Conservation (phyloP, 1,140 invertebrate genomes). For the Chlorops oryzae region DNA sequence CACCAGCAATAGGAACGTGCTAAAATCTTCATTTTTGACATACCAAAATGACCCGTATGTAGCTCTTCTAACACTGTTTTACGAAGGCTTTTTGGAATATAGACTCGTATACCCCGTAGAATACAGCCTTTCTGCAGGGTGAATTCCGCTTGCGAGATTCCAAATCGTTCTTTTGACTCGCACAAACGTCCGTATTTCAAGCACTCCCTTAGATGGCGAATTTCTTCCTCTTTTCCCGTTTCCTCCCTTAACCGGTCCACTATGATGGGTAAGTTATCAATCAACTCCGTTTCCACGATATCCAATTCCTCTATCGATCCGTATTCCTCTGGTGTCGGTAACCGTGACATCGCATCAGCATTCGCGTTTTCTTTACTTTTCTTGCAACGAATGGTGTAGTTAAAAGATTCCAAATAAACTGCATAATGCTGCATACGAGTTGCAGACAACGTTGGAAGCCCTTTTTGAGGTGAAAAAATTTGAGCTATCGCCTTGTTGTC, state of each 20-base stretch:
- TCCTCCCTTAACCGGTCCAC: not conserved
- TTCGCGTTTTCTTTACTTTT: not conserved
- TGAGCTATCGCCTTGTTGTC: conserved; percentile 50
- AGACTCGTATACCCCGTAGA: conserved; percentile 18
- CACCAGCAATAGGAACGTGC: conserved; percentile 47
- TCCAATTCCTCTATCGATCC: not conserved
- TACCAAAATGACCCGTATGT: conserved; percentile 45
- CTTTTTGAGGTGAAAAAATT: conserved; percentile 41
- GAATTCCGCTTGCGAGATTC: conserved; percentile 11
- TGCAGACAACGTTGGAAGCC: conserved; percentile 21
- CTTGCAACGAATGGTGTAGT: not conserved
- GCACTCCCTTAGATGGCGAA: too few relatives aligned
- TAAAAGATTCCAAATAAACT: conserved; percentile 20
- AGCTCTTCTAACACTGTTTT: conserved; percentile 15
- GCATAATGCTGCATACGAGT: conserved; percentile 40
- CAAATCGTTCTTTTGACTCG: conserved; percentile 3
- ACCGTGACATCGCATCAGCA: conserved; percentile 12
- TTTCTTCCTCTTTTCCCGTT: not conserved
- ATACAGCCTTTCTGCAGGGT: conserved; percentile 19
- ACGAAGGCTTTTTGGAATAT: conserved; percentile 15
- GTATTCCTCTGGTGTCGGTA: not conserved
- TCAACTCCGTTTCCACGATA: not conserved
- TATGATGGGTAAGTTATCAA: conserved; percentile 4
- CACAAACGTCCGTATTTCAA: conserved; percentile 10
- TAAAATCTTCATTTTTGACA: conserved; percentile 49